Conservation (phyloP, 2,888 invertebrate species). For the Eupsilia transversa region DNA sequence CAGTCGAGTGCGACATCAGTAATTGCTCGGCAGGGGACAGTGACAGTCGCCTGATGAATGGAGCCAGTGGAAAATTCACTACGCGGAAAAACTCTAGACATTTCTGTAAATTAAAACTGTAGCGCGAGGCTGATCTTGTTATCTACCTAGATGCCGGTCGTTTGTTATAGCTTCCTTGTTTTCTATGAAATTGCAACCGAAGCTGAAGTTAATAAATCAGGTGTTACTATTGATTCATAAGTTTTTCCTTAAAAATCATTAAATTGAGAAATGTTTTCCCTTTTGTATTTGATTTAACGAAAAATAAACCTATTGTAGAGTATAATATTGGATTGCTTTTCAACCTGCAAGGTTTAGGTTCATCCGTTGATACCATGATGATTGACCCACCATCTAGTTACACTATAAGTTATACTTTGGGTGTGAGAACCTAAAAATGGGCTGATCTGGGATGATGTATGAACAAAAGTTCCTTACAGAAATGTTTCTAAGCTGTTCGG, state of each 20-base stretch:
- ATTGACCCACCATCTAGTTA: neutral
- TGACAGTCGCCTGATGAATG: conserved; percentile 87
- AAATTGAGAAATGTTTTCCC: neutral
- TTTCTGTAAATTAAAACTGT: conserved; percentile 85
- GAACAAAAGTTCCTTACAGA: neutral
- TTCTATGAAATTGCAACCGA: conserved; percentile 39
- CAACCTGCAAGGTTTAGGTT: neutral
- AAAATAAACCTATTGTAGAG: neutral
- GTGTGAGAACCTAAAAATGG: neutral
- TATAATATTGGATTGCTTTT: neutral
- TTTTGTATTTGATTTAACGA: neutral
- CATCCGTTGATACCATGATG: no score
- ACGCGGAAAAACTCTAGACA: conserved; percentile 82
- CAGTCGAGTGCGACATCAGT: conserved; percentile 87
- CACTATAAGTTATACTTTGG: neutral
- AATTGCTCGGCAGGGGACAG: conserved; percentile 85
- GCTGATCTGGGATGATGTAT: neutral
- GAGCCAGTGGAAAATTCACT: conserved; percentile 81
- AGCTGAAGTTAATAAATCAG: conserved; percentile 19
- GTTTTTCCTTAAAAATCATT: neutral
- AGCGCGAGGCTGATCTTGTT: conserved; percentile 78
- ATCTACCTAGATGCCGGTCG: conserved; percentile 65
- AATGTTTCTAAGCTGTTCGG: neutral
- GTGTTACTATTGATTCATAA: neutral
- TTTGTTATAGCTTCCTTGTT: conserved; percentile 51